Conservation (phyloP, 2,888 invertebrate species). For the Noctua fimbriata region DNA sequence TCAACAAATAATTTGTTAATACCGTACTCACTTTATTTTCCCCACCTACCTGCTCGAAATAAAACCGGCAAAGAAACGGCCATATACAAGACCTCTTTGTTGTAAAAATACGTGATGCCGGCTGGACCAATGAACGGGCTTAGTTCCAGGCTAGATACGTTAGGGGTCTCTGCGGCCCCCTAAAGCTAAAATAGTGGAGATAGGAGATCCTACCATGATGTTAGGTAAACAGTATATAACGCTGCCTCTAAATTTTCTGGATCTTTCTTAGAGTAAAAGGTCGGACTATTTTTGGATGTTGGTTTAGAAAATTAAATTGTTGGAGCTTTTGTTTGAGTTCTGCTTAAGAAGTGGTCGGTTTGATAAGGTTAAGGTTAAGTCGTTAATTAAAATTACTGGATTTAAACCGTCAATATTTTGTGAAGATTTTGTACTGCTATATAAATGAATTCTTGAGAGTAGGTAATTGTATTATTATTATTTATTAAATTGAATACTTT, state of each 20-base stretch:
- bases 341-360: constrained; percentile 1
- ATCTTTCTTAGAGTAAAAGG: constrained; percentile 15
- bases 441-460: neutral
- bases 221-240: constrained; percentile 52
- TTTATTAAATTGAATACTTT: too few species aligned
- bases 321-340: constrained; percentile 10
- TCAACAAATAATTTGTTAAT: constrained; percentile 41
- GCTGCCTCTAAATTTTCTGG: constrained; percentile 35
- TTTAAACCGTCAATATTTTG: neutral
- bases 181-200: constrained; percentile 62
- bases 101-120: constrained; percentile 55
- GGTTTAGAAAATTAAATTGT: constrained; percentile 20
- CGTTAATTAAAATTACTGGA: constrained; percentile 22
- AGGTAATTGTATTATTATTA: too few species aligned
- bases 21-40: constrained; percentile 37
- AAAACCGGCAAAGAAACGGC: constrained; percentile 53
- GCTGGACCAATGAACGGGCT: constrained; percentile 56
- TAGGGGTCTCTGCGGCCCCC: constrained; percentile 60
- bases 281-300: constrained; percentile 24
- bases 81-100: constrained; percentile 51
- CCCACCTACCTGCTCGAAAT: constrained; percentile 35
- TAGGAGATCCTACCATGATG: constrained; percentile 44
- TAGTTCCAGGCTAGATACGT: constrained; percentile 50
- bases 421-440: neutral
- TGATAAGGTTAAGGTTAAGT: neutral